Evolutionary conservation across 1,140 invertebrate genomes (phyloP).

Genomic region (Homarus americanus): DNA sequence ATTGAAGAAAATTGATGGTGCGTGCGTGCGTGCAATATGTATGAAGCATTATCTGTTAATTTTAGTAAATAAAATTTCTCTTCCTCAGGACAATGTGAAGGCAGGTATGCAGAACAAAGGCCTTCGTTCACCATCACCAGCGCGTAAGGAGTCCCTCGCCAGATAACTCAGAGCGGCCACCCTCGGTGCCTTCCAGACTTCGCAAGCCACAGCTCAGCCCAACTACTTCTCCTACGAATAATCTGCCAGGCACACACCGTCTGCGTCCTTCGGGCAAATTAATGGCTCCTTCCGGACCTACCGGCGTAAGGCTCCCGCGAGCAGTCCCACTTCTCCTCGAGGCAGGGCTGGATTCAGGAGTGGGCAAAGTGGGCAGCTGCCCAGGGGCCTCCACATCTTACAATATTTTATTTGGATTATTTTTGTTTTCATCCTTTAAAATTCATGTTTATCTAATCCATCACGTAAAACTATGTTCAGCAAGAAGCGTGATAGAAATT

Average conservation of each 20-base stretch:
- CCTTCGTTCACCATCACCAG: constrained; percentile 69
- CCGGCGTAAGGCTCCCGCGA: constrained; percentile 28
- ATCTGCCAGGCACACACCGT: constrained; percentile 55
- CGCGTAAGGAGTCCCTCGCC: constrained; percentile 60
- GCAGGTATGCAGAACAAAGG: constrained; percentile 43
- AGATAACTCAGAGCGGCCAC: constrained; percentile 64
- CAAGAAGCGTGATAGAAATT: no score
- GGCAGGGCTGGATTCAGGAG: no score
- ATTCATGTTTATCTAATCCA: no score
- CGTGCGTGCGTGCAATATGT: no score
- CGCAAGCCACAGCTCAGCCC: constrained; percentile 72
- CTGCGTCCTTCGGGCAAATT: constrained; percentile 46
- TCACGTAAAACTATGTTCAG: no score
- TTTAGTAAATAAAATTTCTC: not conserved
- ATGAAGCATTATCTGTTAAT: no score
- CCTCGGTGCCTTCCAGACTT: constrained; percentile 74
- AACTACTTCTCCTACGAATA: constrained; percentile 63
- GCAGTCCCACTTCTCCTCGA: constrained; percentile 36
- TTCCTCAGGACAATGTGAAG: constrained; percentile 53
- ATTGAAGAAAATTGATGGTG: no score
- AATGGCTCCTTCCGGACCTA: constrained; percentile 24
- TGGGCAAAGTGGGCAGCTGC: no score
- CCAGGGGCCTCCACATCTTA: no score
- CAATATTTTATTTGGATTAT: no score
- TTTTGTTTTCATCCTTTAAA: no score